phyloP scores from a whole-genome alignment of 2,113 vertebrate genomes.

The Sporophila hypoxantha region DNA sequence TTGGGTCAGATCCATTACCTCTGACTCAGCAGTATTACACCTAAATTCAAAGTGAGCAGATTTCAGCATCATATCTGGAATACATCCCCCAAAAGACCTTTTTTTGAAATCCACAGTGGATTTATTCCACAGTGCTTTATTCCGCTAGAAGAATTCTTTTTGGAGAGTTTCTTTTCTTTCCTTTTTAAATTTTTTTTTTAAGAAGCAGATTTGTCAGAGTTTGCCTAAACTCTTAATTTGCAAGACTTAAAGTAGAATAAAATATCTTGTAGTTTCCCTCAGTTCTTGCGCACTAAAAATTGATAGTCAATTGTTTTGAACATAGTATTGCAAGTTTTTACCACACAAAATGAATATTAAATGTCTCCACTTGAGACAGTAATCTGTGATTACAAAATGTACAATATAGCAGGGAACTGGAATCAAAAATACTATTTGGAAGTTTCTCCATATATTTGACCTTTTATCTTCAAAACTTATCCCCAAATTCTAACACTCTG shows the following conservation, averaged over 20 bases:
- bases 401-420: not conserved
- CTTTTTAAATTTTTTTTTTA: fast-evolving
- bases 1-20: not conserved
- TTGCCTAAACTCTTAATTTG: not conserved
- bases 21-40: not conserved
- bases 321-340: not conserved
- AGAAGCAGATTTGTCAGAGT: not conserved
- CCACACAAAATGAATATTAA: not conserved
- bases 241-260: not conserved
- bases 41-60: not conserved
- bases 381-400: not conserved
- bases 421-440: not conserved
- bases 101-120: fast-evolving
- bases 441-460: not conserved
- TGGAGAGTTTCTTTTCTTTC: not conserved
- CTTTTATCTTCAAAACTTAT: not conserved
- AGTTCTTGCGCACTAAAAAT: not conserved
- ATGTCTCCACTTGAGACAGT: not conserved
- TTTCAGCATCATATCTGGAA: not conserved
- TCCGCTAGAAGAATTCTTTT: not conserved
- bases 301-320: not conserved
- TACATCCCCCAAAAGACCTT: not conserved
- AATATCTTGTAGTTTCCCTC: not conserved
- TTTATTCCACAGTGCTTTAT: not conserved
- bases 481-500: not conserved